A percentile compares a stretch with the other conserved stretches of the same genome.
These are phyloP conservation scores for Drosophila subsilvestris DNA, from an alignment of 2,888 invertebrate species.

Conservation along the genomic window DNA sequence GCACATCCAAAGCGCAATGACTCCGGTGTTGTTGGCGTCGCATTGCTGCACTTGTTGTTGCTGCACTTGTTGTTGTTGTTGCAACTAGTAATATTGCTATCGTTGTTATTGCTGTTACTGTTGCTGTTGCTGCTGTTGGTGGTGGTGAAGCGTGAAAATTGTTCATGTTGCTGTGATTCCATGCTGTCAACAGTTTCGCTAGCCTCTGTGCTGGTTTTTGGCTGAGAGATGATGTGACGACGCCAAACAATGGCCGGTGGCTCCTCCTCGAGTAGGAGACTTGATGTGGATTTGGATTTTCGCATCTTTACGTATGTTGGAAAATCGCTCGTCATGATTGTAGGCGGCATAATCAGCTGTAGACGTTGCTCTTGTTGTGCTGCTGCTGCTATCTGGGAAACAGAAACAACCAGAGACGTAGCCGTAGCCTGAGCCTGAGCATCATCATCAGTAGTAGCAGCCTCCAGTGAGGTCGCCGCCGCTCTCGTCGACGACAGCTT, in stretches of 20 bases:
- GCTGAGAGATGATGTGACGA: conserved; percentile 45
- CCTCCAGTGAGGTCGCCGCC: conserved; percentile 58
- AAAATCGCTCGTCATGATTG: conserved; percentile 41
- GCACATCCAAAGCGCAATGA: conserved; percentile 87
- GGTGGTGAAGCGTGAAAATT: conserved; percentile 39
- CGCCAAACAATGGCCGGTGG: conserved; percentile 27
- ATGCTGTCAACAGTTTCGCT: conserved; percentile 32
- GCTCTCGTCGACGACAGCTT: conserved; percentile 40
- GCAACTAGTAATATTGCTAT: not conserved
- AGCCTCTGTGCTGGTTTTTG: conserved; percentile 43
- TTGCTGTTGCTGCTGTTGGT: conserved; percentile 39
- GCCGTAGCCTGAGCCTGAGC: too few species aligned
- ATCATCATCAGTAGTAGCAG: conserved; percentile 31
- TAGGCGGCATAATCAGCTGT: conserved; percentile 68
- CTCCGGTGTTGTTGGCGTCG: conserved; percentile 56
- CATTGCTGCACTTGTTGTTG: conserved; percentile 21
- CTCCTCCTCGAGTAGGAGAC: conserved; percentile 46
- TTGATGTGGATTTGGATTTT: conserved; percentile 74
- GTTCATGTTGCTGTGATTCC: conserved; percentile 47
- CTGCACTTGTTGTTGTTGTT: too few species aligned
- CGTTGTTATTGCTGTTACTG: conserved; percentile 22
- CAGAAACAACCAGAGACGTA: conserved; percentile 34
- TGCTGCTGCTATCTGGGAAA: conserved; percentile 50
- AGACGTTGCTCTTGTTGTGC: conserved; percentile 37
- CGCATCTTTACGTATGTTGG: conserved; percentile 49